Conservation (phyloP, 2,113 vertebrate genomes). For the Phaethornis superciliosus region DNA sequence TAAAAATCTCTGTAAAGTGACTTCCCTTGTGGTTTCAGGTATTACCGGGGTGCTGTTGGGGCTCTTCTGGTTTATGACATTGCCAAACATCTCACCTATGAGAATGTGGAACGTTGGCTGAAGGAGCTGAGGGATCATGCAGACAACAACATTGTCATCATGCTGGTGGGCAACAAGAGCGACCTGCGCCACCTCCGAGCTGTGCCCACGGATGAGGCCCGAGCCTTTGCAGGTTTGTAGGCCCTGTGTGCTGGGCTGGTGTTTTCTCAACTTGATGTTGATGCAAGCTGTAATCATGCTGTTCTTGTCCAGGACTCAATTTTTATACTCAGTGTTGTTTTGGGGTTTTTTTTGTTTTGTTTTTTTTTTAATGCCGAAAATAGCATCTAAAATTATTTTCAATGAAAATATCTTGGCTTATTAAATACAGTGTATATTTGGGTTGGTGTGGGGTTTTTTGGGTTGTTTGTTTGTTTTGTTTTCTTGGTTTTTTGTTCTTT, state of each 20-base stretch:
- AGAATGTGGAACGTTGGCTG: slow-evolving; percentile 96
- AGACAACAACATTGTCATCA: slow-evolving; percentile 96
- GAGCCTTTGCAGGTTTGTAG: slow-evolving; percentile 88
- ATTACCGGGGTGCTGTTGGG: slow-evolving; percentile 91
- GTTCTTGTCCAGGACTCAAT: background rate
- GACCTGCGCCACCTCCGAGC: slow-evolving; percentile 93
- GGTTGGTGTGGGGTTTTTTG: background rate
- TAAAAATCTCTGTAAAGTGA: background rate
- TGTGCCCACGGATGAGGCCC: slow-evolving; percentile 92
- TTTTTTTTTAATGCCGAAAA: background rate
- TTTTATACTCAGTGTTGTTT: background rate
- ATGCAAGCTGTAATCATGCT: background rate
- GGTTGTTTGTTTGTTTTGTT: too few species aligned
- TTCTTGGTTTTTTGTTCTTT: background rate
- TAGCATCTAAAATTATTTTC: background rate
- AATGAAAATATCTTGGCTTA: background rate
- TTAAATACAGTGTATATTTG: background rate
- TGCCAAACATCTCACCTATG: slow-evolving; percentile 95
- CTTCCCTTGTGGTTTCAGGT: slow-evolving; percentile 71
- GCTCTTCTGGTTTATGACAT: slow-evolving; percentile 96
- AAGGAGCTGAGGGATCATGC: slow-evolving; percentile 97
- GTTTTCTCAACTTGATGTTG: background rate
- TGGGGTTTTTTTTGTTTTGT: background rate
- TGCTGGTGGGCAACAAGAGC: slow-evolving; percentile 97
- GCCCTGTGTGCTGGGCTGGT: background rate